phyloP scores from a whole-genome alignment of 2,113 vertebrate genomes.

The Hemiscyllium ocellatum region DNA sequence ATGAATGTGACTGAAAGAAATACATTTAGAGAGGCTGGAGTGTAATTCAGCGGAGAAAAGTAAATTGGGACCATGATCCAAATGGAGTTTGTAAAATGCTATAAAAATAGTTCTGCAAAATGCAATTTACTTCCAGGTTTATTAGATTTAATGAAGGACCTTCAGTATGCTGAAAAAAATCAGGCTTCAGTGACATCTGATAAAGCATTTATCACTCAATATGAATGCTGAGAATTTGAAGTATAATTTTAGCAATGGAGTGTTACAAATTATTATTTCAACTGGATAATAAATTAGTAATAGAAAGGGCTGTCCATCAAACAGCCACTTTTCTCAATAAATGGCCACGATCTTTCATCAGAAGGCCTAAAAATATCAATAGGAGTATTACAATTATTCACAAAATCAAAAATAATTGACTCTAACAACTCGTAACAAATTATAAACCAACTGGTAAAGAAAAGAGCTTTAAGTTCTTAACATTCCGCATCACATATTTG shows the following conservation, averaged over 20 bases:
- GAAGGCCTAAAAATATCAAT: slow-evolving; percentile 23
- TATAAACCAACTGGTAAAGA: background rate
- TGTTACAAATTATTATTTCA: slow-evolving; percentile 1
- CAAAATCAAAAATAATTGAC: slow-evolving; percentile 16
- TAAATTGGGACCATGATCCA: slow-evolving; percentile 26
- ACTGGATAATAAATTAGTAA: slow-evolving; percentile 29
- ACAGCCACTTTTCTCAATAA: background rate
- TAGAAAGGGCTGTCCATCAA: background rate
- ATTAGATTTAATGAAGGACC: slow-evolving; percentile 38
- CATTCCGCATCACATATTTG: background rate
- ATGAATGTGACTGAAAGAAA: slow-evolving; percentile 47
- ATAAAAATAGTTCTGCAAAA: slow-evolving; percentile 29
- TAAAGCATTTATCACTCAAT: slow-evolving; percentile 13
- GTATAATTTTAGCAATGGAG: slow-evolving; percentile 21
- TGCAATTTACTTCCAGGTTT: slow-evolving; percentile 33
- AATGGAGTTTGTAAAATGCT: slow-evolving; percentile 35
- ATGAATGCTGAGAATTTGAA: background rate
- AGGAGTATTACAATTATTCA: background rate
- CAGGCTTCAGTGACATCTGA: background rate
- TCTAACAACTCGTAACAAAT: background rate
- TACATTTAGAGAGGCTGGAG: slow-evolving; percentile 46
- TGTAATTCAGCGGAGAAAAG: slow-evolving; percentile 46
- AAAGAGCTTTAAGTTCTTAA: background rate
- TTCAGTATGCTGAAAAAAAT: slow-evolving; percentile 7
- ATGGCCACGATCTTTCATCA: background rate